Percentiles rank a stretch among this genome's conserved stretches.
phyloP scores from a whole-genome alignment of 2,797 vertebrate genomes.

The Diceros bicornis region DNA sequence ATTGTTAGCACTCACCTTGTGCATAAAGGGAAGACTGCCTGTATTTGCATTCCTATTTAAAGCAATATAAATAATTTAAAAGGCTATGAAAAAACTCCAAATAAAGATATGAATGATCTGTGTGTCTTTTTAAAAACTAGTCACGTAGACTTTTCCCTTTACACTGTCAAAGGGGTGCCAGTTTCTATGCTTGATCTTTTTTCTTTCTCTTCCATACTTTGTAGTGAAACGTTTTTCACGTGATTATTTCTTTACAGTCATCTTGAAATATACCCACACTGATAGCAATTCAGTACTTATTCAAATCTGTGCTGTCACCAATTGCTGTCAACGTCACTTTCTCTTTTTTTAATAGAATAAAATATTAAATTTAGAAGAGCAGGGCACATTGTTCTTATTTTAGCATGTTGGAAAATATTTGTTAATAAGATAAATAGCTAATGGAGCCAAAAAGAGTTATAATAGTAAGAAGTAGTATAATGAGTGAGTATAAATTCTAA shows the following conservation, averaged over 20 bases:
- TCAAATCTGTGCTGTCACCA: not conserved
- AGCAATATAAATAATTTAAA: not conserved
- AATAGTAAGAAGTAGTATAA: not conserved
- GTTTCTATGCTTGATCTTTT: not conserved
- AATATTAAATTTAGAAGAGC: conserved; percentile 58
- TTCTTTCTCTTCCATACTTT: conserved; percentile 22
- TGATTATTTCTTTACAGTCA: not conserved
- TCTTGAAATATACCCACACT: not conserved
- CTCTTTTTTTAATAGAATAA: not conserved
- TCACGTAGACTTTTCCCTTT: not conserved
- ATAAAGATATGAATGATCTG: not conserved
- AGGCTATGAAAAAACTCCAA: not conserved
- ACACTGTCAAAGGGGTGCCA: not conserved
- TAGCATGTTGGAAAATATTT: not conserved
- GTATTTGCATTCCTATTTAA: not conserved
- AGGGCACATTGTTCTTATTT: not conserved
- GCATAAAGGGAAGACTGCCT: not conserved
- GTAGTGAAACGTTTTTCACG: not conserved
- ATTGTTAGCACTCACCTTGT: not conserved
- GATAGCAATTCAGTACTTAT: not conserved
- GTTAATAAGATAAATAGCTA: conserved; percentile 19
- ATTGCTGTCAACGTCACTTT: not conserved
- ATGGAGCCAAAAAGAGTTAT: not conserved
- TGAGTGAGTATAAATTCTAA: not conserved
- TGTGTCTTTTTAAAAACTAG: not conserved